Percentiles rank a stretch among this genome's conserved stretches.
Evolutionary conservation across 2,113 vertebrate genomes (phyloP).

Genomic region (Phasianus colchicus): DNA sequence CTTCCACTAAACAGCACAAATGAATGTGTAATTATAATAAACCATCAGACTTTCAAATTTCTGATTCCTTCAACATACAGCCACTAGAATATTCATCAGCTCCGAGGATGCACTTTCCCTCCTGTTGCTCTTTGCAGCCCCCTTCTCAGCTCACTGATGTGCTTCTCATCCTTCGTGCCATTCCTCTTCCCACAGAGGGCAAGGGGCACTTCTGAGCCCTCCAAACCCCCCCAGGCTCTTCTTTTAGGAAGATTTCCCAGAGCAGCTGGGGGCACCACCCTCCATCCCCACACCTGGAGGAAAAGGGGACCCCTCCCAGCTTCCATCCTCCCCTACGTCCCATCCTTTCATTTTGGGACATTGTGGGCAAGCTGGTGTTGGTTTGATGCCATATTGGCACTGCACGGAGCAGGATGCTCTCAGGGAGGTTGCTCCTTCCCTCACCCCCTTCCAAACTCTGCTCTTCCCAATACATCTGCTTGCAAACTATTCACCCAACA

Average conservation of each 20-base stretch:
- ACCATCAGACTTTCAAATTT: constrained; percentile 87
- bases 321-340: background rate
- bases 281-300: background rate
- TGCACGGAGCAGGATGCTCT: background rate
- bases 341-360: fast-evolving
- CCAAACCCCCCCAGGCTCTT: background rate
- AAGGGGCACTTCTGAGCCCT: fast-evolving
- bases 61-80: constrained; percentile 79
- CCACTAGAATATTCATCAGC: constrained; percentile 90
- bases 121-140: constrained; percentile 47
- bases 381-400: background rate
- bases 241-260: background rate
- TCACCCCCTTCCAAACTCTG: background rate
- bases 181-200: background rate
- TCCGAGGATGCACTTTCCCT: constrained; percentile 63
- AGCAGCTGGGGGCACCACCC: background rate
- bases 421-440: background rate
- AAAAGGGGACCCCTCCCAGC: background rate
- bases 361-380: fast-evolving
- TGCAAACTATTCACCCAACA: fast-evolving
- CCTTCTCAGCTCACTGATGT: background rate
- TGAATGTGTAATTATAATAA: constrained; percentile 90
- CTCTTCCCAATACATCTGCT: background rate
- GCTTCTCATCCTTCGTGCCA: background rate
- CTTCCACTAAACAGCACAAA: constrained; percentile 86